phyloP scores from a whole-genome alignment of 2,888 invertebrate genomes.

The Philopedon plagiatum region DNA sequence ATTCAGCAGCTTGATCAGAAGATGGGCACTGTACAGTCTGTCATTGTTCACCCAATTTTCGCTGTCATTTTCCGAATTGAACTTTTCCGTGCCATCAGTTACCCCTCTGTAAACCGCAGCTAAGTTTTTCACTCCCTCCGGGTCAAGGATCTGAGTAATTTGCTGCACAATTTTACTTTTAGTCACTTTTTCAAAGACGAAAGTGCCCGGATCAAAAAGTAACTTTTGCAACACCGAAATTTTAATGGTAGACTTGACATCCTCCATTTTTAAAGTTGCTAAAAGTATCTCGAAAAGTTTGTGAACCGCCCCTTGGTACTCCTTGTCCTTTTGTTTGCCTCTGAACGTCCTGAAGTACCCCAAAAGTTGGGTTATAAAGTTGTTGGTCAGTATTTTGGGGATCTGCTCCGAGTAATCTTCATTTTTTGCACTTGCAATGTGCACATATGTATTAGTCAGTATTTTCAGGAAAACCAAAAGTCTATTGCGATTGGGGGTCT shows the following conservation, averaged over 20 bases:
- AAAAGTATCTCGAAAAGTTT: slow-evolving; percentile 71
- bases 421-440: slow-evolving; percentile 57
- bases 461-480: slow-evolving; percentile 76
- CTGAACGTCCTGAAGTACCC: slow-evolving; percentile 75
- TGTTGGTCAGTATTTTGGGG: slow-evolving; percentile 75
- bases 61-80: slow-evolving; percentile 65
- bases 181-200: slow-evolving; percentile 82
- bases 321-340: slow-evolving; percentile 72
- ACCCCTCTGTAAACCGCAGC: slow-evolving; percentile 76
- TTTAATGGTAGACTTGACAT: slow-evolving; percentile 71
- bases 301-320: slow-evolving; percentile 73
- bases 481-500: slow-evolving; percentile 73
- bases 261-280: slow-evolving; percentile 70
- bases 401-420: slow-evolving; percentile 67
- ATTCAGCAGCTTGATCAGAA: slow-evolving; percentile 69
- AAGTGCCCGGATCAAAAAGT: slow-evolving; percentile 78
- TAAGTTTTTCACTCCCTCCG: slow-evolving; percentile 76
- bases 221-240: slow-evolving; percentile 76
- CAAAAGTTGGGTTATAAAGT: slow-evolving; percentile 77
- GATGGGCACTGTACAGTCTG: slow-evolving; percentile 76
- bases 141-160: slow-evolving; percentile 74
- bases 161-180: slow-evolving; percentile 77
- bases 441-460: slow-evolving; percentile 72
- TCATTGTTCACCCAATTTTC: slow-evolving; percentile 80
- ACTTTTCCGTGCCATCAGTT: slow-evolving; percentile 61